Base-by-base conservation (phyloP, 2,797 vertebrate species). In the Masticophis lateralis region DNA sequence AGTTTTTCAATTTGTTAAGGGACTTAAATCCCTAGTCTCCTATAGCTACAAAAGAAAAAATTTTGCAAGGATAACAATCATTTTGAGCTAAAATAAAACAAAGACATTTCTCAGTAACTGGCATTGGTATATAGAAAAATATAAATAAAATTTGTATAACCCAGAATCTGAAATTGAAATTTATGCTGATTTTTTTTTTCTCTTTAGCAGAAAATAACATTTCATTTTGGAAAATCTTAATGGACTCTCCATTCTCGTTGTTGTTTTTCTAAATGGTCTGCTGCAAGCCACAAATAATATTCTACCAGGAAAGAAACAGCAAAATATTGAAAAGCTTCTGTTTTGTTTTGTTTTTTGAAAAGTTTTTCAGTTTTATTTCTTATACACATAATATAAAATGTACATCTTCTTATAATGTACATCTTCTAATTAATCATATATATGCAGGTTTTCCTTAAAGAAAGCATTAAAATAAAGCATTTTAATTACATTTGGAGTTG, bases 281-380 rank as follows among this genome's bases (percentile, higher is more conserved):
- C 28, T 0, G 0, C 69, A 43, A 90, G 61, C 55, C 86, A 92
- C 28, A 1, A 53, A 32, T 87, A 91, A 32, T 89, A 95, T 96
- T 96, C 89, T 91, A 56, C 94, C 95, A 97, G 88, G 91, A 95
- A 93, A 79, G 0, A 66, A 93, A 2, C 55, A 95, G 89, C 57
- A 92, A 90, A 86, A 92, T 92, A 95, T 96, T 91, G 55, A 83
- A 87, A 94, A 61, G 79, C 47, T 95, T 95, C 95, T 96, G 94
- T 69, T 96, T 43, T 43, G 43, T 43, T 43, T 43, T 43, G 43
- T 43, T 43, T 43, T 43, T 43, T 43, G 43, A 43, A 43, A 43
- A 43, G 43, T 43, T 43, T 43, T 43, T 43, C 43, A 43, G 43
- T 43, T 43, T 43, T 43, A 43, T 43, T 43, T 43, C 43, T 43